Conservation (phyloP, 2,888 invertebrate species). For the Archips xylosteana region DNA sequence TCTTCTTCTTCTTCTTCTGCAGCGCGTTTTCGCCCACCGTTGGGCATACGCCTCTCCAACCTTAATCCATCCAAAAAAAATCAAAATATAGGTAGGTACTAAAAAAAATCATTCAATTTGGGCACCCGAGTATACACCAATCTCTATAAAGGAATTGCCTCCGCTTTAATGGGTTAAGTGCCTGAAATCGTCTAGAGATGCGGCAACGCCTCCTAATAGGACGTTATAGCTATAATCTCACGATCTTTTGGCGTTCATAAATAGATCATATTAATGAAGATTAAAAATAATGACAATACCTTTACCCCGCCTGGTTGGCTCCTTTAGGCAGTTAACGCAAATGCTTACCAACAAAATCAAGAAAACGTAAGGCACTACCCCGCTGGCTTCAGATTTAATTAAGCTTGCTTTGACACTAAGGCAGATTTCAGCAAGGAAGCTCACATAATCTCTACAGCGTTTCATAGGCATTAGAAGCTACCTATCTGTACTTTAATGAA, state of each 20-base stretch:
- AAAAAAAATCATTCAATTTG: too few relatives aligned
- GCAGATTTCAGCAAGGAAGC: constrained; percentile 33
- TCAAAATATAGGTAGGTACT: too few relatives aligned
- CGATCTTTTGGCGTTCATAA: neutral
- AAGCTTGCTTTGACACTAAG: constrained; percentile 38
- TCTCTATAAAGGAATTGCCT: neutral
- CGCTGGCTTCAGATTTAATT: constrained; percentile 38
- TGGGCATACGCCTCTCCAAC: too few relatives aligned
- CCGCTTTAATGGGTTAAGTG: neutral
- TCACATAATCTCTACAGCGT: constrained; percentile 25
- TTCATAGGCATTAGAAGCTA: constrained; percentile 20
- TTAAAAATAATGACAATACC: neutral
- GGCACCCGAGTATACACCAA: neutral
- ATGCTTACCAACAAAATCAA: constrained; percentile 10
- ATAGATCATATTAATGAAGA: constrained; percentile 5
- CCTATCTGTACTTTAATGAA: neutral
- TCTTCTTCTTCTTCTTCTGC: too few relatives aligned
- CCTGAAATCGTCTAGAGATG: neutral
- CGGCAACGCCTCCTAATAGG: neutral
- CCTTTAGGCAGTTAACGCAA: neutral
- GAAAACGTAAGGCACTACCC: constrained; percentile 27
- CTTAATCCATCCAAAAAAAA: too few relatives aligned
- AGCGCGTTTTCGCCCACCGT: too few relatives aligned
- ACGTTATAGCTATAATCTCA: neutral
- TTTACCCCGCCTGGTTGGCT: constrained; percentile 2